Evolutionary conservation across 92 coral and sea anemone species (phyloP), one percentile per base, ranked within the genome.

Genomic region (Palythoa heliodiscus): DNA sequence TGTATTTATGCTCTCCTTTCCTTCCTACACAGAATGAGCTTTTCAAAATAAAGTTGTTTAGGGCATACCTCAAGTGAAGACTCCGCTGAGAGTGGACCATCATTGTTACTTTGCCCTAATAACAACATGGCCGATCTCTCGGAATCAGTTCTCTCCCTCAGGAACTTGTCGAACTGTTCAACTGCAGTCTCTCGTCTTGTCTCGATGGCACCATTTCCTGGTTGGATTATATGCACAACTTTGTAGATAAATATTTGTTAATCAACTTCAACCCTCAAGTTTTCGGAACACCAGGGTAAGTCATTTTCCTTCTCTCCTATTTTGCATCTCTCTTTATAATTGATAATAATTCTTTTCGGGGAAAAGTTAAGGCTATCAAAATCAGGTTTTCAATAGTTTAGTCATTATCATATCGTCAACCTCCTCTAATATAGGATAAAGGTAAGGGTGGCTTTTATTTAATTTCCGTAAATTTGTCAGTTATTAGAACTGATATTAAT

Each of bases 121-220:
- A 70, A 79, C 72, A 87, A 48, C 85, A 94, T 78, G 76, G 85
- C 77, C 20, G 87, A 73, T 48, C 83, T 77, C 91, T 94, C 98
- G 3, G 98, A 94, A 43, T 94, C 90, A 85, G 90, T 90, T 86
- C 98, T 88, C 29, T 89, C 95, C 78, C 88, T 90, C 80, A 92
- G 52, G 70, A 87, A 94, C 76, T 92, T 83, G 86, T 94, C 95
- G 87, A 90, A 94, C 95, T 91, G 89, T 69, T 88, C 88, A 64
- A 94, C 93, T 39, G 91, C 91, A 75, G 91, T 94, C 50, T 78
- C 89, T 68, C 70, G 86, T 39, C 82, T 77, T 38, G 17, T 52
- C 52, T 75, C 53, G 20, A 84, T 12, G 38, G 52, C 84, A 66
- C 40, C 63, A 47, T 0, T 52, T 22, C 17, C 75, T 24, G 19